These are phyloP conservation scores for Nemotelus nigrinus DNA, from an alignment of 2,888 invertebrate species.

Conservation along the genomic window DNA sequence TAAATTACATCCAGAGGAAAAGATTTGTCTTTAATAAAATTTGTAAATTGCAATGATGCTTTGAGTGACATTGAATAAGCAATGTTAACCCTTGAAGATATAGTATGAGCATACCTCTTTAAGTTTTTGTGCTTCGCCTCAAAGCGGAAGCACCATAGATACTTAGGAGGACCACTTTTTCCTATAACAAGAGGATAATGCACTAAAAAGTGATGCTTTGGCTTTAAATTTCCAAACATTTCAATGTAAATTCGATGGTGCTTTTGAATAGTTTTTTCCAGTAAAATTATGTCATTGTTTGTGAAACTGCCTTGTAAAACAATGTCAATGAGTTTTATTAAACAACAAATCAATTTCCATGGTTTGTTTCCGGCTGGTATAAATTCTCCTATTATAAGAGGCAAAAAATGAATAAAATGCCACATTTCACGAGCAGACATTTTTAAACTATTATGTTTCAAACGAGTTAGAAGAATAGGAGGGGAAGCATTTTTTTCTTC, in stretches of 20 bases:
- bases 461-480: conserved; percentile 36
- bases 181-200: conserved; percentile 45
- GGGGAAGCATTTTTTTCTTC: conserved; percentile 48
- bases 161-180: conserved; percentile 42
- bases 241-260: conserved; percentile 41
- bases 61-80: conserved; percentile 20
- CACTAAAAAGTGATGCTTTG: conserved; percentile 47
- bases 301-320: conserved; percentile 29
- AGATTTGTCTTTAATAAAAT: neutral
- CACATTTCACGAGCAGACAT: conserved; percentile 48
- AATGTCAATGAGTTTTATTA: conserved; percentile 46
- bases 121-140: conserved; percentile 45
- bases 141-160: conserved; percentile 48
- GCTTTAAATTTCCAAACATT: conserved; percentile 46
- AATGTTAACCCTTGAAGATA: conserved; percentile 45
- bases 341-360: conserved; percentile 31
- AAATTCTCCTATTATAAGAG: conserved; percentile 47
- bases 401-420: conserved; percentile 47
- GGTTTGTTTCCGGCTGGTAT: conserved; percentile 43
- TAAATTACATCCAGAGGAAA: neutral
- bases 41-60: neutral
- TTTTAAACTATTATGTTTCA: conserved; percentile 47
- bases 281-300: neutral
- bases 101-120: conserved; percentile 45
- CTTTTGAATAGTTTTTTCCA: conserved; percentile 10